These are phyloP conservation scores for Carollia perspicillata DNA, from an alignment of 2,113 vertebrate genomes.

Conservation along the genomic window DNA sequence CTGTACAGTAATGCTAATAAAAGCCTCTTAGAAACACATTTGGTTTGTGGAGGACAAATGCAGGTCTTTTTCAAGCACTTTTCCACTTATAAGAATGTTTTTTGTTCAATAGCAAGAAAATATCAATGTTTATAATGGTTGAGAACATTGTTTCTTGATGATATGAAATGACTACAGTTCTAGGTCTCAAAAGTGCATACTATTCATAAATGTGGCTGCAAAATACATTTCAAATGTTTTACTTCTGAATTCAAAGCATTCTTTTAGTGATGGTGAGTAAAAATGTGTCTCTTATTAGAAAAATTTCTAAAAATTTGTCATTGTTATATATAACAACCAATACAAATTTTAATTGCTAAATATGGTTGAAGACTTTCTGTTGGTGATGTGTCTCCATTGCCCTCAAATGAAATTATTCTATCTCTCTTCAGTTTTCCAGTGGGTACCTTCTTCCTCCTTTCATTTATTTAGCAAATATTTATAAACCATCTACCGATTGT, in stretches of 20 bases:
- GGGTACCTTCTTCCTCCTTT: neutral
- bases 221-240: conserved; percentile 9
- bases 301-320: neutral
- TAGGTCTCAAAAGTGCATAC: neutral
- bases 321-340: neutral
- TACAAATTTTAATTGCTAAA: neutral
- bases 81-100: neutral
- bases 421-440: neutral
- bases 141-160: neutral
- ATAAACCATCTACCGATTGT: neutral
- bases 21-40: neutral
- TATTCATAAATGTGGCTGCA: neutral
- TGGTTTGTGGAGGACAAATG: neutral
- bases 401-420: neutral
- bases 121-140: neutral
- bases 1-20: neutral
- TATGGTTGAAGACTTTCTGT: neutral
- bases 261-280: neutral
- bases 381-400: neutral
- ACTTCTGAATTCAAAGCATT: neutral
- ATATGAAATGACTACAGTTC: neutral
- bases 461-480: conserved; percentile 4
- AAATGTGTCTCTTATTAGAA: neutral
- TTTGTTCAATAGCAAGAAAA: neutral
- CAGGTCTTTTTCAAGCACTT: neutral